Conservation (phyloP, 2,888 invertebrate species). For the Drosophila quasianomalipes region DNA sequence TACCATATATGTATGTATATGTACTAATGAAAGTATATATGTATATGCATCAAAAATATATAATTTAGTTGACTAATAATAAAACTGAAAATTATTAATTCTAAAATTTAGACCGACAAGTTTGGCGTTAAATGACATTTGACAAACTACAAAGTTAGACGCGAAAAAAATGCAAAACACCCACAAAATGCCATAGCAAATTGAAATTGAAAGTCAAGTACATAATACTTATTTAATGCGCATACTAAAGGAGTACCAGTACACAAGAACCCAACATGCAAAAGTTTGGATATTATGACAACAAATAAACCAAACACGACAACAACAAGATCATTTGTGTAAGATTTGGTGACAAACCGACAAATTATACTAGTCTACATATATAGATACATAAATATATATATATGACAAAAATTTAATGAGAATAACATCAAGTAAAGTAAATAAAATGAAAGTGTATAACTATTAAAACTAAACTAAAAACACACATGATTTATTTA, state of each 20-base stretch:
- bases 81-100: constrained; percentile 48
- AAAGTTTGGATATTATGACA: constrained; percentile 36
- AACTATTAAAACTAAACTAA: constrained; percentile 78
- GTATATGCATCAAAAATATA: constrained; percentile 61
- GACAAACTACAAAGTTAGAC: constrained; percentile 3
- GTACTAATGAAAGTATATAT: constrained; percentile 72
- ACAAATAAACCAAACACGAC: constrained; percentile 22
- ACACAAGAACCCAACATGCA: constrained; percentile 17
- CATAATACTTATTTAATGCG: constrained; percentile 32
- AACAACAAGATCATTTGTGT: constrained; percentile 58
- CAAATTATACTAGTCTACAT: constrained; percentile 61
- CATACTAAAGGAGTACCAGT: constrained; percentile 42
- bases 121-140: constrained; percentile 24
- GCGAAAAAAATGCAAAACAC: constrained; percentile 1
- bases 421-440: constrained; percentile 77
- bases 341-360: constrained; percentile 62
- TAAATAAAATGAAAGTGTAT: constrained; percentile 81
- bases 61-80: constrained; percentile 76
- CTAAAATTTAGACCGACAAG: constrained; percentile 38
- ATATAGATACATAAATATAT: constrained; percentile 57
- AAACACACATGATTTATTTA: constrained; percentile 11
- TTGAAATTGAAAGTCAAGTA: constrained; percentile 42
- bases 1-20: constrained; percentile 67
- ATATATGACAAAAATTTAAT: constrained; percentile 70
- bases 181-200: constrained; percentile 31